Conservation (phyloP, 2,888 invertebrate genomes). For the Chorisops tibialis region DNA sequence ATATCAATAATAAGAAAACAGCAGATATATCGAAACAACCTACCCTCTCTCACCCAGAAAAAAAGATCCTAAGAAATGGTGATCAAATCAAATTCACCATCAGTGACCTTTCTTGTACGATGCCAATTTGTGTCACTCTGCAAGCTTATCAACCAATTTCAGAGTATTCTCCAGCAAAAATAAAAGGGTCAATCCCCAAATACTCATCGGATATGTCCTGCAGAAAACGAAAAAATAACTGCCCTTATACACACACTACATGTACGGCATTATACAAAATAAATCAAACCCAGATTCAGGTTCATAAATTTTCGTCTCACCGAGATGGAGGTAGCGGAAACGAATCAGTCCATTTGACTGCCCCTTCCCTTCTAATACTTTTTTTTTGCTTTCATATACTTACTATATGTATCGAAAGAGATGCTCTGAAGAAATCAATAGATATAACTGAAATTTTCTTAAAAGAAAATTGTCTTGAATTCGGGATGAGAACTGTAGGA, state of each 20-base stretch:
- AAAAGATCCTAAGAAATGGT: too few relatives aligned
- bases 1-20: too few relatives aligned
- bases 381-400: neutral
- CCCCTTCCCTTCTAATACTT: neutral
- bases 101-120: neutral
- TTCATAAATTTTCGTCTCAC: constrained; percentile 3
- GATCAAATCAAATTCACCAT: too few relatives aligned
- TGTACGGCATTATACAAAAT: neutral
- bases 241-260: neutral
- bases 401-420: neutral
- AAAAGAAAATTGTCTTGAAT: constrained; percentile 6
- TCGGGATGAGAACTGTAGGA: too few relatives aligned
- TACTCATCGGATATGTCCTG: too few relatives aligned
- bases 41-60: too few relatives aligned
- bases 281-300: constrained; percentile 7
- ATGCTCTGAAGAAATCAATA: neutral
- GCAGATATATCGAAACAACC: too few relatives aligned
- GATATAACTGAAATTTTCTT: constrained; percentile 5
- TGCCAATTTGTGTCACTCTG: constrained; percentile 2
- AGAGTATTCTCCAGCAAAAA: neutral
- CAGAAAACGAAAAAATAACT: neutral
- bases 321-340: neutral
- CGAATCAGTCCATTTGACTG: constrained; percentile 3
- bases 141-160: neutral
- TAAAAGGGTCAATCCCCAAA: too few relatives aligned